These are phyloP conservation scores for Harmothoe impar DNA, from an alignment of 2,888 invertebrate species.

Conservation along the genomic window DNA sequence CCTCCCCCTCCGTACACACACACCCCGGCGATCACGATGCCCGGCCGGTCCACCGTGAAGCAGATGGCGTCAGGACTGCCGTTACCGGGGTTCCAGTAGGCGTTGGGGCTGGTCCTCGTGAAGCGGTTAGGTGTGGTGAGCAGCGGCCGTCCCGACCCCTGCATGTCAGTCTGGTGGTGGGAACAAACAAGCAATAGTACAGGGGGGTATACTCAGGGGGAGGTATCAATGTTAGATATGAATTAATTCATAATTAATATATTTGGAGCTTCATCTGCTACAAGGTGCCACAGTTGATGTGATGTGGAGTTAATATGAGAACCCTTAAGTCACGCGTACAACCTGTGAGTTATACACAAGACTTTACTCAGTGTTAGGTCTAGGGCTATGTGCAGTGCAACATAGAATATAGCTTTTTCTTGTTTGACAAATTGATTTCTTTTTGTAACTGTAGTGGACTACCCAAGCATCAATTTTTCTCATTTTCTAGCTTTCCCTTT, in stretches of 20 bases:
- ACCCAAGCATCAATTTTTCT: no score
- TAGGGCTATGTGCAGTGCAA: no score
- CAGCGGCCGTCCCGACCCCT: slow-evolving; percentile 90
- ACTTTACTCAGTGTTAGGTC: no score
- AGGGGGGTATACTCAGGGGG: neutral
- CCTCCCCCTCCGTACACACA: slow-evolving; percentile 95
- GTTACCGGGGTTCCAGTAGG: slow-evolving; percentile 98
- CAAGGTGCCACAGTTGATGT: no score
- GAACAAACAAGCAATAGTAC: slow-evolving; percentile 46
- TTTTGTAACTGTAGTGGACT: no score
- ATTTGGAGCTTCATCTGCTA: neutral
- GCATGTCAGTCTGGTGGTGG: slow-evolving; percentile 87
- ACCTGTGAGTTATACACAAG: no score
- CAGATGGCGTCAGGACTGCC: slow-evolving; percentile 98
- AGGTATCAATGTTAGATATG: neutral
- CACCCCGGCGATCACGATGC: slow-evolving; percentile 94
- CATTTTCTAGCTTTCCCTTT: no score
- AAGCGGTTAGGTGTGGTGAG: slow-evolving; percentile 95
- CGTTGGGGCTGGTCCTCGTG: slow-evolving; percentile 92
- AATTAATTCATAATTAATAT: neutral
- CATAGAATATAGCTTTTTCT: no score
- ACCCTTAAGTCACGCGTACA: no score
- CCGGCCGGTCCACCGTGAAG: slow-evolving; percentile 94
- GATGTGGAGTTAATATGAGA: no score
- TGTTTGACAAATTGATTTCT: no score